Conservation (phyloP, 2,797 vertebrate genomes). For the Squalus acanthias region DNA sequence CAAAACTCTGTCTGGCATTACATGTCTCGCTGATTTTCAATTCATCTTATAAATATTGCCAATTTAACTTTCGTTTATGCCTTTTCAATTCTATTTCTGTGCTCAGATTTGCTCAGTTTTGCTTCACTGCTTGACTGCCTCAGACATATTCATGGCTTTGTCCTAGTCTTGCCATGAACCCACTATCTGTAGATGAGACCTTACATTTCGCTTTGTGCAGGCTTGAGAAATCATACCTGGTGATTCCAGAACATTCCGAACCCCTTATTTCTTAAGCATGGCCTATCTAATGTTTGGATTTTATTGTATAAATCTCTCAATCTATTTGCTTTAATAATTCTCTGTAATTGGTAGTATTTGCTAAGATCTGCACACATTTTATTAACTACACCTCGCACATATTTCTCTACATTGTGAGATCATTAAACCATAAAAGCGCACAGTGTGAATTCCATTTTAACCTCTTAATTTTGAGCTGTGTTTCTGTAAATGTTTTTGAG, state of each 20-base stretch:
- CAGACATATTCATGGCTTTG: constrained; percentile 31
- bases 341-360: not conserved
- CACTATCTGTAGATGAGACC: not conserved
- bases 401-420: not conserved
- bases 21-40: constrained; percentile 38
- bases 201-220: not conserved
- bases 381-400: not conserved
- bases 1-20: constrained; percentile 35
- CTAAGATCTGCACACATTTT: not conserved
- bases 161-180: constrained; percentile 23
- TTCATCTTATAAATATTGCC: constrained; percentile 38
- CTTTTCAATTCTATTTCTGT: constrained; percentile 35
- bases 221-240: not conserved
- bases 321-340: not conserved
- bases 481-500: not conserved
- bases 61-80: constrained; percentile 35
- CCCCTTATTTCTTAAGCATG: not conserved
- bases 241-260: not conserved
- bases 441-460: constrained; percentile 3
- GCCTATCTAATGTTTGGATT: not conserved
- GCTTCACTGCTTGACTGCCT: constrained; percentile 32
- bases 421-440: constrained; percentile 18
- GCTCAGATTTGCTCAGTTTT: constrained; percentile 33
- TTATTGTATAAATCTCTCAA: constrained; percentile 2
- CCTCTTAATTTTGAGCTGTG: constrained; percentile 8